Base-by-base conservation (phyloP, 1,140 invertebrate genomes). In the Tyrophagus putrescentiae region DNA sequence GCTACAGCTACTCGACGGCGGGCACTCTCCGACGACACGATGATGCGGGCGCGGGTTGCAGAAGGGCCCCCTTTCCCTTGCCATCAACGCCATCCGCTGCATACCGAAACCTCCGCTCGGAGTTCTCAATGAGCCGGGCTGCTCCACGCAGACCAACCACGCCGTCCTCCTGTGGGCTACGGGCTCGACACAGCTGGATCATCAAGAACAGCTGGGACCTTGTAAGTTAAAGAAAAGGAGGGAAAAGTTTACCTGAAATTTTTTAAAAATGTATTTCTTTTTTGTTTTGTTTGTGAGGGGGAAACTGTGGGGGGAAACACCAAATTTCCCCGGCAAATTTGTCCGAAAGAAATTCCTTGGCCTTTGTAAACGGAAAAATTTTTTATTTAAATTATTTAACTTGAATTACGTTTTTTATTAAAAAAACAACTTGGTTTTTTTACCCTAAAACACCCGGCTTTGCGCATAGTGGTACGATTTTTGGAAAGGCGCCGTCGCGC, bases 301-400 rank as follows among this genome's bases (percentile, higher is more conserved):
- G 75, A 45, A 61, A 67, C 54, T 23, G 68, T n/a, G 75, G 90
- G 90, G 67, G 82, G 94, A 11, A 48, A 48, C 28, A 48, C 7
- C 18, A 27, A 48, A 48, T 23, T 48, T 48, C 21, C 45, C 11
- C 28, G 18, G 6, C 45, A 18, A 21, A 23, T 48, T n/a, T n/a
- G n/a, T n/a, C n/a, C n/a, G n/a, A n/a, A n/a, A n/a, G n/a, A n/a
- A n/a, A n/a, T n/a, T n/a, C n/a, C n/a, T n/a, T n/a, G n/a, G n/a
- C n/a, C n/a, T 13, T 21, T 48, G 45, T 6, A 48, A 7, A 48
- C 25, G 13, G 13, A 39, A 39, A 13, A 39, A 39, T 13, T 39
- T 13, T 39, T 39, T n/a, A 39, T 13, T 39, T 39, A 13, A 13
- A 39, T 13, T 13, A n/a, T 39, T 13, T 39, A 13, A 13, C 13